These are phyloP conservation scores for Torymus texanus DNA, from an alignment of 2,888 invertebrate species.

Conservation along the genomic window DNA sequence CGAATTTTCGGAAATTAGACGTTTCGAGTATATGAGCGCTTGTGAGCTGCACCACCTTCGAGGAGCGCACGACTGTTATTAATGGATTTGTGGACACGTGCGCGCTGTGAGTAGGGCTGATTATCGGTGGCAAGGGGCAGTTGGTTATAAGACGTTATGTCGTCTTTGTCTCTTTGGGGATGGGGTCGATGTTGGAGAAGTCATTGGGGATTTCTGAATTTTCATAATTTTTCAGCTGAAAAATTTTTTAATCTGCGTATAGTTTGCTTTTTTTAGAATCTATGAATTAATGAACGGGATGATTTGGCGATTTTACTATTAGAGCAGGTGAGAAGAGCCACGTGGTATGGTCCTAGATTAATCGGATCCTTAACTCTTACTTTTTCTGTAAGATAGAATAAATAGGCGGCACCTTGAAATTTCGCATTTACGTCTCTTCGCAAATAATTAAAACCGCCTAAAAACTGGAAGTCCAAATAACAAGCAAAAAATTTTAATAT, in stretches of 20 bases:
- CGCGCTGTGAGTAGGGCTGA: neutral
- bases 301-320: constrained; percentile 42
- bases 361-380: neutral
- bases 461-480: neutral
- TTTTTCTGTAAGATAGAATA: constrained; percentile 53
- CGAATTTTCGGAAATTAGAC: constrained; percentile 48
- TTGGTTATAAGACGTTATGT: neutral
- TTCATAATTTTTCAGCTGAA: too few relatives aligned
- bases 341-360: neutral
- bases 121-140: constrained; percentile 7
- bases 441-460: constrained; percentile 17
- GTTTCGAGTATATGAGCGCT: constrained; percentile 5
- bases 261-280: neutral
- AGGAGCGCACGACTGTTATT: constrained; percentile 28
- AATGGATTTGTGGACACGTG: constrained; percentile 45
- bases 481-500: constrained; percentile 6
- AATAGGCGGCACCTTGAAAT: constrained; percentile 61
- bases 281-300: constrained; percentile 7
- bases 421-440: constrained; percentile 39
- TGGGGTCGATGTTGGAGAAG: too few relatives aligned
- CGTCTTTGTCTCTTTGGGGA: too few relatives aligned
- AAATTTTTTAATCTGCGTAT: neutral
- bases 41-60: constrained; percentile 6
- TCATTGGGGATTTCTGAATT: too few relatives aligned
- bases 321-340: constrained; percentile 36